A percentile compares a stretch with the other conserved stretches of the same genome.
Evolutionary conservation across 1,140 invertebrate species (phyloP).

Genomic region (Apocrypta bakeri): DNA sequence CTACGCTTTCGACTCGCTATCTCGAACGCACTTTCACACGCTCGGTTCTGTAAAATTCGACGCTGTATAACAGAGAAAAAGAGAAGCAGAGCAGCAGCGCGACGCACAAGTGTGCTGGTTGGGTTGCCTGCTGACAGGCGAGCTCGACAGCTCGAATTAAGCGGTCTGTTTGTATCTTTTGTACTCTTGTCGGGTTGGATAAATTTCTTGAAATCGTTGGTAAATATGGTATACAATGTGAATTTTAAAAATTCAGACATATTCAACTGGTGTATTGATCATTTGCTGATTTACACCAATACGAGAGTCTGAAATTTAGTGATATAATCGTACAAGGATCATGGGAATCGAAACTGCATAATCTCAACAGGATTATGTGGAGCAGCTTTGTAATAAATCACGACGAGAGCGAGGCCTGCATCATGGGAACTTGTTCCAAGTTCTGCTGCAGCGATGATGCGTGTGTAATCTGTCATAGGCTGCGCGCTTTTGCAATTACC

Average conservation of each 20-base stretch:
- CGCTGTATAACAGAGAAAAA: too few relatives aligned
- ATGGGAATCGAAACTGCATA: slow-evolving; percentile 47
- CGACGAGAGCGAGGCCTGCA: slow-evolving; percentile 56
- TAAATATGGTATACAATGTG: too few relatives aligned
- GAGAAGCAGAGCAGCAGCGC: not conserved
- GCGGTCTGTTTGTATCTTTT: too few relatives aligned
- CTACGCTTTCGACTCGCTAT: too few relatives aligned
- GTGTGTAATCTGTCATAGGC: slow-evolving; percentile 65
- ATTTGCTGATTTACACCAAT: too few relatives aligned
- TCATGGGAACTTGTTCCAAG: slow-evolving; percentile 64
- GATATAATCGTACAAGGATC: not conserved
- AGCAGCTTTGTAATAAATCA: slow-evolving; percentile 64
- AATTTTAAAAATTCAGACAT: too few relatives aligned
- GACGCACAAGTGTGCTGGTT: not conserved
- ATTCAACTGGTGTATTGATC: too few relatives aligned
- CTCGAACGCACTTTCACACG: slow-evolving; percentile 7
- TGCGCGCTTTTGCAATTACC: slow-evolving; percentile 59
- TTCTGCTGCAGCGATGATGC: not conserved
- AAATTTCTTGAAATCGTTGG: too few relatives aligned
- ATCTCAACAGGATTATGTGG: slow-evolving; percentile 62
- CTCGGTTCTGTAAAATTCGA: not conserved
- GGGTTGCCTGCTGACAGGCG: slow-evolving; percentile 20
- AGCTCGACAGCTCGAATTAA: not conserved
- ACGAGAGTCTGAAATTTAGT: not conserved
- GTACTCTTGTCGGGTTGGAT: too few relatives aligned